A percentile compares a stretch with the other conserved stretches of the same genome.
Conservation (phyloP, 64 coral and sea anemone genomes). For the Anthopleura sola region DNA sequence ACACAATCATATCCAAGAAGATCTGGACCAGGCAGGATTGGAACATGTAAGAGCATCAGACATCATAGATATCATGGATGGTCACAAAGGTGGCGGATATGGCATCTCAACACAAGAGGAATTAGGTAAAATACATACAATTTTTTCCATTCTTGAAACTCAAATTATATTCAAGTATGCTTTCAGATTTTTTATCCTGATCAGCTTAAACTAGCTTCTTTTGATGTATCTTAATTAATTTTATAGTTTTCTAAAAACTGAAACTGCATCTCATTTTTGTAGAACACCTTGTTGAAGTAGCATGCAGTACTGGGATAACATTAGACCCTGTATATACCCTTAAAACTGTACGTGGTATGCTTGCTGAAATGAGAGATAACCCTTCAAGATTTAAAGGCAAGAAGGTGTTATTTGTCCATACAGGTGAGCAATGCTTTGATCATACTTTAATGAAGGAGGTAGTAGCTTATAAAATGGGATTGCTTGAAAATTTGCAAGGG, state of each 20-base stretch:
- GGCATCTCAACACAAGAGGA: conserved; percentile 57
- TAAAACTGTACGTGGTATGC: conserved; percentile 38
- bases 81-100: conserved; percentile 44
- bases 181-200: no score
- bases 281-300: conserved; percentile 44
- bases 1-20: conserved; percentile 48
- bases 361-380: conserved; percentile 46
- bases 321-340: conserved; percentile 59
- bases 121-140: conserved; percentile 24
- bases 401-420: conserved; percentile 42
- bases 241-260: not conserved
- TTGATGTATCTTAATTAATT: not conserved
- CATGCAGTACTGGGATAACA: conserved; percentile 40
- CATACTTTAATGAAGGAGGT: no score
- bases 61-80: conserved; percentile 63
- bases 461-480: no score
- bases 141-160: not conserved
- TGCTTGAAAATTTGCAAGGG: no score
- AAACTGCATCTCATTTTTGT: not conserved
- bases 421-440: not conserved
- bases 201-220: no score
- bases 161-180: no score
- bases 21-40: conserved; percentile 26
- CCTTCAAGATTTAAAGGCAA: conserved; percentile 42
- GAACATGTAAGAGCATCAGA: conserved; percentile 34